These are phyloP conservation scores for Noctua janthina DNA, from an alignment of 2,888 invertebrate species.

Conservation along the genomic window DNA sequence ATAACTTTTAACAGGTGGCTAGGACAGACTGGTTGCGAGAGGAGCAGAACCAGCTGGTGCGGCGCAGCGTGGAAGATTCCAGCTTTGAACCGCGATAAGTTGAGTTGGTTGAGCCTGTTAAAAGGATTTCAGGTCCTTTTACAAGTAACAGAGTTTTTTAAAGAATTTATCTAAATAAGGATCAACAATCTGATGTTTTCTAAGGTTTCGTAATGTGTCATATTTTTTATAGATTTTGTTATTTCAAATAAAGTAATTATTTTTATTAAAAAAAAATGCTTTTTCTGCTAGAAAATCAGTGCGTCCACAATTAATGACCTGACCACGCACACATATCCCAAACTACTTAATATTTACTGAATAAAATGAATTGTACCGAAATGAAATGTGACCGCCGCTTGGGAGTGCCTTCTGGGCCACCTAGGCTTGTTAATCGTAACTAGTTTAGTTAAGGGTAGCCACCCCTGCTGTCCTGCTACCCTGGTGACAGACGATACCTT, in stretches of 20 bases:
- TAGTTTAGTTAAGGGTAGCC: slow-evolving; percentile 68
- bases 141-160: neutral
- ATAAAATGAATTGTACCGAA: slow-evolving; percentile 65
- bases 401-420: slow-evolving; percentile 53
- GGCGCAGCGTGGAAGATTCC: neutral
- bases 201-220: neutral
- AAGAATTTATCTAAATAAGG: too few relatives aligned
- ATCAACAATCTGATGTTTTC: neutral
- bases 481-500: slow-evolving; percentile 61
- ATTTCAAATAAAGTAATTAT: too few relatives aligned
- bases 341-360: slow-evolving; percentile 44
- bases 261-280: neutral
- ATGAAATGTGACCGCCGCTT: slow-evolving; percentile 62
- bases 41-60: neutral
- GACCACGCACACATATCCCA: slow-evolving; percentile 26
- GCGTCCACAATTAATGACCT: slow-evolving; percentile 22
- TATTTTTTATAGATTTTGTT: too few relatives aligned
- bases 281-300: neutral
- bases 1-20: neutral
- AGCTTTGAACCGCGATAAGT: neutral
- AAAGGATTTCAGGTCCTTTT: neutral
- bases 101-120: neutral
- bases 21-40: neutral
- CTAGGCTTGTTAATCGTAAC: slow-evolving; percentile 74
- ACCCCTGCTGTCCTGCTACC: slow-evolving; percentile 39